Conservation (phyloP, 2,797 vertebrate species). For the Gymnopithys bicolor region DNA sequence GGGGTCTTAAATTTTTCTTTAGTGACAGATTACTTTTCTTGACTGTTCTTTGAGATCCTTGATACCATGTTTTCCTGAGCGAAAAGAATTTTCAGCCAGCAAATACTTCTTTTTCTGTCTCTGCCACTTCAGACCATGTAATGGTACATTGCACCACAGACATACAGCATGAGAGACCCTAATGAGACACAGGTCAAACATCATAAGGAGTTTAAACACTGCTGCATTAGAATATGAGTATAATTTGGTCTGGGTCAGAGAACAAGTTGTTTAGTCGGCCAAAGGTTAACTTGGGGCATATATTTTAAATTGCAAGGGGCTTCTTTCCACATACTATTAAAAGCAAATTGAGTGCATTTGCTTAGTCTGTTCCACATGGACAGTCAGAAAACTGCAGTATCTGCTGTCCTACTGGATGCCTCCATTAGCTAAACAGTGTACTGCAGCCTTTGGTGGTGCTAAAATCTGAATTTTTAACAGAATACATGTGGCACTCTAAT, state of each 20-base stretch:
- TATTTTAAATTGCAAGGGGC: background rate
- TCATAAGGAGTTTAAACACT: constrained; percentile 1
- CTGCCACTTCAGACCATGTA: background rate
- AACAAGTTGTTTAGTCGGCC: constrained; percentile 23
- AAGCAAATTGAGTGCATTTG: constrained; percentile 11
- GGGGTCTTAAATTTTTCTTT: background rate
- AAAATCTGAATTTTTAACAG: background rate
- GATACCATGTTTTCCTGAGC: background rate
- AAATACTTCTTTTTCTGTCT: background rate
- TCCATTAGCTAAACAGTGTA: background rate
- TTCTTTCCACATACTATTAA: background rate
- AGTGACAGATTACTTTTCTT: background rate
- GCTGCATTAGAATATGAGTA: background rate
- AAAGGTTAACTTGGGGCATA: background rate
- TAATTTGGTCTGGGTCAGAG: constrained; percentile 35
- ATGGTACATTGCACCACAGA: background rate
- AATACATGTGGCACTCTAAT: fast-evolving
- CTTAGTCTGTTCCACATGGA: background rate
- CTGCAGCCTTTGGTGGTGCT: background rate
- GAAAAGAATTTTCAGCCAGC: background rate
- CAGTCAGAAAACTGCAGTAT: background rate
- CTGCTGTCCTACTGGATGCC: background rate
- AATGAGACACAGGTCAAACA: constrained; percentile 14
- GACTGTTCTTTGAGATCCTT: background rate
- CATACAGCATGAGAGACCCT: background rate